Evolutionary conservation across 1,140 invertebrate genomes (phyloP), one percentile per base, ranked within the genome.

Genomic region (Macrocentrus cingulum): DNA sequence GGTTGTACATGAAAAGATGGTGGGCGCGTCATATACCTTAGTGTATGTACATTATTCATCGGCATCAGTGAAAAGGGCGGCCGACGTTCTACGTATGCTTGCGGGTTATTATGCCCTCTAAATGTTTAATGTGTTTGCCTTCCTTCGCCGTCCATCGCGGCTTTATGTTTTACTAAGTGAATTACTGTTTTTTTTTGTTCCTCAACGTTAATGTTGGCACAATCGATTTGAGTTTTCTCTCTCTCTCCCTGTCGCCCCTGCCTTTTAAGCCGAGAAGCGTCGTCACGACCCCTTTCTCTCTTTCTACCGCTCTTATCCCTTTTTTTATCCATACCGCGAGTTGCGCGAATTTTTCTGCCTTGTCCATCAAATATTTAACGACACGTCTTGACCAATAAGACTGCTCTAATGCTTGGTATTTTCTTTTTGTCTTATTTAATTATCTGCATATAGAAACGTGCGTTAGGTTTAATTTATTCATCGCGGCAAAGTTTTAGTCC

Each of bases 111-210:
- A 80, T 79, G 76, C 74, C 70, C 75, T 77, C 70, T 79, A 77
- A 80, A 80, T 80, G 75, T 79, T 78, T 80, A 79, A 80, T 80
- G 77, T 80, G 78, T 80, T 80, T 80, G 78, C 75, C 75, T 80
- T 80, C 77, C 76, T 79, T 75, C 70, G 72, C 69, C 72, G 69
- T 65, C 69, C 70, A 71, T 66, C 69, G 72, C 70, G 72, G 73
- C 77, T 77, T 80, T 78, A 77, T 79, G 73, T 80, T 80, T 80
- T 79, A 80, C 75, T 79, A 79, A 80, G 75, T 79, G 77, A 80
- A 79, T 79, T 80, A 80, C 75, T 77, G 74, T 78, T 79, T 79
- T 74, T 72, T 70, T 76, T 73, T 67, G 62, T 70, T 67, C 68
- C 68, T 72, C 66, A 64, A 61, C 71, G 74, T 75, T 78, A 76